Percentiles rank a stretch among this genome's conserved stretches.
These are phyloP conservation scores for Asteroscopus sphinx DNA, from an alignment of 2,888 invertebrate species.

Conservation along the genomic window DNA sequence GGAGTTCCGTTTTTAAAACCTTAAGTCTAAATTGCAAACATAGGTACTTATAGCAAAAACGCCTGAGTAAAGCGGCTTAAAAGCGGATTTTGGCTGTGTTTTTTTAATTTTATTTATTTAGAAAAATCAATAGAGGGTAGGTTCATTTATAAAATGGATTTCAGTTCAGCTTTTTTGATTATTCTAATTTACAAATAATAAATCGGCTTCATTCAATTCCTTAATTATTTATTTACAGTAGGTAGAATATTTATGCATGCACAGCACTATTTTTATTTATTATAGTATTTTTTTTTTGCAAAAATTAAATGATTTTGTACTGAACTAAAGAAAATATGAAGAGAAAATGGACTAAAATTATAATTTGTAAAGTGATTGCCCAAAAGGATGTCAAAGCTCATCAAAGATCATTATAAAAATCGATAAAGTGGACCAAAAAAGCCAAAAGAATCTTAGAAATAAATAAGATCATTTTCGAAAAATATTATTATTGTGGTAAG, in stretches of 20 bases:
- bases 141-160: constrained; percentile 24
- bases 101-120: background rate
- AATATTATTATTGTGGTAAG: constrained; percentile 74
- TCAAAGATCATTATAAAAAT: constrained; percentile 57
- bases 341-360: constrained; percentile 31
- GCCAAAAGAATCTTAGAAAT: constrained; percentile 63
- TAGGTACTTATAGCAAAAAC: background rate
- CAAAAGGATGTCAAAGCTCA: constrained; percentile 45
- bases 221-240: constrained; percentile 5
- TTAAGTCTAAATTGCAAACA: constrained; percentile 13
- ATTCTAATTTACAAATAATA: background rate
- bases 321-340: constrained; percentile 3
- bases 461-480: constrained; percentile 71
- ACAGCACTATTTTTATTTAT: background rate
- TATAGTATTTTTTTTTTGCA: constrained; percentile 5
- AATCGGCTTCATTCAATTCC: constrained; percentile 38
- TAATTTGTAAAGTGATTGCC: constrained; percentile 35
- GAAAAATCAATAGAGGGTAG: background rate
- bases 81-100: background rate
- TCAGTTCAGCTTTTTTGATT: background rate
- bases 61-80: background rate
- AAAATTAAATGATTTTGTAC: background rate
- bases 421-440: constrained; percentile 66
- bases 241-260: background rate
- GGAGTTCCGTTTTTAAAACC: constrained; percentile 23